Base-by-base conservation (phyloP, 2,797 vertebrate species). In the Myripristis murdjan region DNA sequence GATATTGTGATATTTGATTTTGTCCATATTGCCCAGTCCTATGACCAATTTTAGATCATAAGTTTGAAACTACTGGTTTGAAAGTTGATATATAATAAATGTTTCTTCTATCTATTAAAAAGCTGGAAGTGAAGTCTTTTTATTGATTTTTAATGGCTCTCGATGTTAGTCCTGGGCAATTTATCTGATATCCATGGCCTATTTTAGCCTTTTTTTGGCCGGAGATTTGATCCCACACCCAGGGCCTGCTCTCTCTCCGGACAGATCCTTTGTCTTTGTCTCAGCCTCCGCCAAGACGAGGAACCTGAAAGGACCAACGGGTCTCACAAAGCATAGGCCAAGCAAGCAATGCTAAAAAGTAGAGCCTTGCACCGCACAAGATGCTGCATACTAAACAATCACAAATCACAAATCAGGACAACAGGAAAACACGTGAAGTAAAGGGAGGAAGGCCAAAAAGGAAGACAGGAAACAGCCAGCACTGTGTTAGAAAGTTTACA, bases 381-480 rank as follows among this genome's bases (percentile, higher is more conserved):
- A n/a, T n/a, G n/a, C 41, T n/a, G n/a, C 41, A 44, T n/a, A 44
- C 4, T 6, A n/a, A 44, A n/a, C 41, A n/a, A n/a, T n/a, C n/a
- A n/a, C n/a, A n/a, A 18, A 44, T n/a, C 7, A n/a, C 15, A 44
- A 5, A n/a, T 16, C 41, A 44, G 41, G 15, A 44, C 41, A 44
- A n/a, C 16, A n/a, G 5, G 16, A n/a, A 44, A 44, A 44, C n/a
- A 2, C 11, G 37, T 15, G 37, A 16, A 16, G 5, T 12, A 3
- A 37, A 37, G 35, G 10, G 35, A 37, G 11, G 37, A 37, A 11
- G 12, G 35, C 35, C 37, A 10, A 35, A 35, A 7, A 23, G 46
- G 64, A 71, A 73, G 83, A 79, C 52, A 79, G 80, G 66, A 85
- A 75, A 53, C 15, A 55, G n/a, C 28, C 41, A 8, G 1, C 2